Evolutionary conservation across 1,140 invertebrate genomes (phyloP), one percentile per base, ranked within the genome.

Genomic region (Drosophila miranda): DNA sequence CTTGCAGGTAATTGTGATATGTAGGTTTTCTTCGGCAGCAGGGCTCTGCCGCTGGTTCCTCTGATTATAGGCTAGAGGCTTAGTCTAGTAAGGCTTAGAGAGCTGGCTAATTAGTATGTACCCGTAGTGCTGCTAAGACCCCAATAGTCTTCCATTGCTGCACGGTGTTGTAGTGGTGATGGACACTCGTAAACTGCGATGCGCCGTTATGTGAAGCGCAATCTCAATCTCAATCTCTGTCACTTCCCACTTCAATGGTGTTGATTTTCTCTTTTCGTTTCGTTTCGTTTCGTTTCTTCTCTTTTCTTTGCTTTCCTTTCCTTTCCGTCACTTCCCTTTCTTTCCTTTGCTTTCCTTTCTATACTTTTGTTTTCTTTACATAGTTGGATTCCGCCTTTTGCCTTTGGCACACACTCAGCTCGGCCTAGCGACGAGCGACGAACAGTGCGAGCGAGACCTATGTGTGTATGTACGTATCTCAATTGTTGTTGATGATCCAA

Each of bases 81-180:
- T n/a, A 28, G 51, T 53, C 7, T 26, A 0, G 26, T 56, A 14
- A 43, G 14, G 34, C 50, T 56, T 45, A 11, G 2, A 30, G 48
- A 54, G 53, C 56, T 54, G 42, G 21, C 13, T 44, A 45, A 44
- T 56, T 79, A 50, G 46, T 66, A 74, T 75, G 81, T 90, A 90
- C 90, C 90, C 77, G 76, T 88, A 77, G 82, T 89, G 79, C 75
- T 90, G 82, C 82, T 90, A 76, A 91, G 89, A 82, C 89, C 90
- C 90, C 90, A 91, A 90, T 90, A 87, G 77, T 91, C 90, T 84
- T 90, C 90, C 90, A 91, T 91, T 89, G 87, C 80, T 88, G 83
- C 86, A 87, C 77, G 86, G 86, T 89, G 77, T 81, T 89, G 79
- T 88, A 80, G 79, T 89, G 82, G 82, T 87, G 82, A 82, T 87